Evolutionary conservation across 2,797 vertebrate species (phyloP).

Genomic region (Phataginus tetradactyla): DNA sequence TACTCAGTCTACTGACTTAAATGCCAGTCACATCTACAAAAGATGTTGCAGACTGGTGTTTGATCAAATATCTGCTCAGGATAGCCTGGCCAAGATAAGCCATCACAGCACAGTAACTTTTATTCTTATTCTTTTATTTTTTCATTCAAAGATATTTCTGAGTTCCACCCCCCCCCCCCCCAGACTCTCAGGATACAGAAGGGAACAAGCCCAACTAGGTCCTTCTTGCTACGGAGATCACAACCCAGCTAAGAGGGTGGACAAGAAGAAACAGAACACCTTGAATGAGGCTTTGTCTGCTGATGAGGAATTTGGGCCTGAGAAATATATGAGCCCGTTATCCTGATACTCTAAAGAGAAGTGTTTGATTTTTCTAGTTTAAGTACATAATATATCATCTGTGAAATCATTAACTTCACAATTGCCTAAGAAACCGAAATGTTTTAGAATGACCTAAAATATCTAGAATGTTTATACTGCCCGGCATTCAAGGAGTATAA

Average conservation of each 20-base stretch:
- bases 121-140: neutral
- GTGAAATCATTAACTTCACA: neutral
- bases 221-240: neutral
- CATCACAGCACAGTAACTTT: neutral
- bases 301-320: neutral
- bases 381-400: neutral
- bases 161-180: neutral
- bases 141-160: neutral
- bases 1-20: too few species aligned
- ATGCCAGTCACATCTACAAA: too few species aligned
- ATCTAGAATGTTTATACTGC: neutral
- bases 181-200: neutral
- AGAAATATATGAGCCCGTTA: neutral
- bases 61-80: neutral
- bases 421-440: neutral
- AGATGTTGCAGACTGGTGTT: too few species aligned
- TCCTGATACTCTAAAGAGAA: neutral
- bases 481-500: neutral
- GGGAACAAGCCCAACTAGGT: neutral
- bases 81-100: neutral
- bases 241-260: neutral
- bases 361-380: neutral
- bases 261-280: neutral
- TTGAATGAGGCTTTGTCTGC: neutral
- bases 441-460: constrained; percentile 2